Percentiles rank a stretch among this genome's conserved stretches.
Conservation (phyloP, 2,113 vertebrate genomes). For the Tragulus kanchil region DNA sequence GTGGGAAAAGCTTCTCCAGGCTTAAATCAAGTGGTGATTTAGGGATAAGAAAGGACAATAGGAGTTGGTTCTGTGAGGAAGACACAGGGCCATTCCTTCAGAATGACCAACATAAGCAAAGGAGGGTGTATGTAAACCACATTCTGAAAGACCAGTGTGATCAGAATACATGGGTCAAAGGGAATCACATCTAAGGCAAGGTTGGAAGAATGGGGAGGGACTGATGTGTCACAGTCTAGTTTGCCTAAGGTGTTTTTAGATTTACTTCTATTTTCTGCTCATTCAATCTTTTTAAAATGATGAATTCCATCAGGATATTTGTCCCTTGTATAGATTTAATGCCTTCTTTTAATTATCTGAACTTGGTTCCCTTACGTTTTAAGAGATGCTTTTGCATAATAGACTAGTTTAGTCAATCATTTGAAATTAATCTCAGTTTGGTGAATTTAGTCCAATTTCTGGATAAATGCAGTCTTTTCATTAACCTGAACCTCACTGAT, state of each 20-base stretch:
- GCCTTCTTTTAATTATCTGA: not conserved
- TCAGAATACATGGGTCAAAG: not conserved
- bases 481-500: not conserved
- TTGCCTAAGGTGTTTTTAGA: conserved; percentile 27
- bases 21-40: not conserved
- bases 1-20: not conserved
- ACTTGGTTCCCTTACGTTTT: conserved; percentile 6
- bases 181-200: fast-evolving
- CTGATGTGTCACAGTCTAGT: not conserved
- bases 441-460: not conserved
- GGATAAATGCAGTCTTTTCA: conserved; percentile 8
- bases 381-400: not conserved
- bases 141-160: not conserved
- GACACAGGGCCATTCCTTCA: not conserved
- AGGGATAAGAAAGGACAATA: not conserved
- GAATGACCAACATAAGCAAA: not conserved
- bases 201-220: not conserved
- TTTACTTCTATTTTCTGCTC: not conserved
- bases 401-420: not conserved
- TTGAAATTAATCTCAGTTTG: not conserved
- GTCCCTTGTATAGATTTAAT: not conserved
- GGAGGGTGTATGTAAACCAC: not conserved
- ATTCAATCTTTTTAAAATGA: not conserved
- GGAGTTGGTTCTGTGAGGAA: not conserved
- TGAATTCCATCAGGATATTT: not conserved